A percentile compares a stretch with the other conserved stretches of the same genome.
phyloP scores from a whole-genome alignment of 1,140 invertebrate species.

The Drosophila pectinifera region DNA sequence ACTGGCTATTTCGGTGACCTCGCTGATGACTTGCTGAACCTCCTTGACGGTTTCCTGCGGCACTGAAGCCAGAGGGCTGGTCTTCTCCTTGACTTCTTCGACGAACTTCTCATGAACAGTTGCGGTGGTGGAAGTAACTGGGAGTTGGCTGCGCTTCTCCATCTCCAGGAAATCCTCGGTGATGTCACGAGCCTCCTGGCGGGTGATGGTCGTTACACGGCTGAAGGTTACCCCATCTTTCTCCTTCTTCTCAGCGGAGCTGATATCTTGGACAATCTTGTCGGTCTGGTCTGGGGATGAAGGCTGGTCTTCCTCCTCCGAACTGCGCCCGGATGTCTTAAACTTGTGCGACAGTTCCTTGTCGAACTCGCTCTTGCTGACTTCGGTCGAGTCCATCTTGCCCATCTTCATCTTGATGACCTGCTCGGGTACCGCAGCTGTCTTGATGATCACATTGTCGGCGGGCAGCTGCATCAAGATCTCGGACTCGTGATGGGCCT shows the following conservation, averaged over 20 bases:
- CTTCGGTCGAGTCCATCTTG: slow-evolving; percentile 76
- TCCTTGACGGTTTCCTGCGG: slow-evolving; percentile 61
- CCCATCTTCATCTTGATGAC: slow-evolving; percentile 85
- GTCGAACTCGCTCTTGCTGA: slow-evolving; percentile 84
- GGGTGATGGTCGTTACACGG: slow-evolving; percentile 62
- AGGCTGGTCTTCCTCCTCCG: slow-evolving; percentile 73
- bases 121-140: slow-evolving; percentile 42
- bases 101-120: slow-evolving; percentile 77
- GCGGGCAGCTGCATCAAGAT: slow-evolving; percentile 84
- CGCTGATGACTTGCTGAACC: slow-evolving; percentile 65
- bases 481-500: slow-evolving; percentile 86
- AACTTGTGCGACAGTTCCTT: slow-evolving; percentile 83
- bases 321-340: slow-evolving; percentile 76
- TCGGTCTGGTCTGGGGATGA: slow-evolving; percentile 57
- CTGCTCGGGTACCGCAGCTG: slow-evolving; percentile 77
- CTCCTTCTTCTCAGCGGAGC: slow-evolving; percentile 64
- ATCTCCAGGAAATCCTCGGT: slow-evolving; percentile 78
- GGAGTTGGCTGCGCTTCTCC: slow-evolving; percentile 77
- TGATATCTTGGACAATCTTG: slow-evolving; percentile 78
- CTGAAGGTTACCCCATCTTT: slow-evolving; percentile 58
- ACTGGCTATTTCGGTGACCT: slow-evolving; percentile 71
- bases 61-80: slow-evolving; percentile 55
- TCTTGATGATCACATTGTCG: slow-evolving; percentile 84
- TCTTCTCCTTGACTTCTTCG: slow-evolving; percentile 76
- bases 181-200: slow-evolving; percentile 72